Base-by-base conservation (phyloP, 30 jellyfish, hydroid and myxozoan species). In the Cassiopea andromeda region DNA sequence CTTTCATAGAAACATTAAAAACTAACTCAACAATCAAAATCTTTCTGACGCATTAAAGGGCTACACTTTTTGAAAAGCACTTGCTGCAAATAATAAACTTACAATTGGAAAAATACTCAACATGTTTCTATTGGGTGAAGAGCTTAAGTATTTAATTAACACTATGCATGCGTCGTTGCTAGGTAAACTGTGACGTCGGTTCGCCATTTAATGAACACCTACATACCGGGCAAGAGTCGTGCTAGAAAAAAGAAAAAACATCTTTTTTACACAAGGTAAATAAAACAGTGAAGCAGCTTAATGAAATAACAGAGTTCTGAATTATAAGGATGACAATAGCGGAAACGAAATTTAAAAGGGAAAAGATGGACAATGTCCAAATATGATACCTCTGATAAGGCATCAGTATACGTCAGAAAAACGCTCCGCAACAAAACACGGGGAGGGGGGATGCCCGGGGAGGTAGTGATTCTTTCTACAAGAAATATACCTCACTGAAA, bases 141-240 rank as follows among this genome's bases (percentile, higher is more conserved):
- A 7, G 19, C 48, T 69, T 43, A 60, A 80, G 50, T 4, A 80
- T 60, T 80, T 3, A 8, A 43, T 60, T 46, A 18, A 44, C 48
- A 47, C n/a, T 48, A 46, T 12, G 7, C 2, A 27, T 69, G 16
- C 44, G 46, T n/a, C 10, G 46, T 44, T 46, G 93, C 90, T 87
- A 87, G 27, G 88, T 82, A 48, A 85, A 85, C 57, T 79, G 75
- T 10, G 54, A 46, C 19, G 90, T 92, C 49, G 96, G 73, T 64
- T 89, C 89, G 50, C 97, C 98, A 69, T 82, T 83, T 60, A 94
- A 77, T 18, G 95, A 91, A 69, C 97, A 90, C 38, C 98, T 94
- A 81, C 98, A 94, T 12, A 94, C 96, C 8, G 98, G 98, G 60
- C 98, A 94, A 77, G 98, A 94, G 71, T 94, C 98, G 83, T 94